Evolutionary conservation across 2,888 invertebrate genomes (phyloP).

Genomic region (Drosophila rubida): DNA sequence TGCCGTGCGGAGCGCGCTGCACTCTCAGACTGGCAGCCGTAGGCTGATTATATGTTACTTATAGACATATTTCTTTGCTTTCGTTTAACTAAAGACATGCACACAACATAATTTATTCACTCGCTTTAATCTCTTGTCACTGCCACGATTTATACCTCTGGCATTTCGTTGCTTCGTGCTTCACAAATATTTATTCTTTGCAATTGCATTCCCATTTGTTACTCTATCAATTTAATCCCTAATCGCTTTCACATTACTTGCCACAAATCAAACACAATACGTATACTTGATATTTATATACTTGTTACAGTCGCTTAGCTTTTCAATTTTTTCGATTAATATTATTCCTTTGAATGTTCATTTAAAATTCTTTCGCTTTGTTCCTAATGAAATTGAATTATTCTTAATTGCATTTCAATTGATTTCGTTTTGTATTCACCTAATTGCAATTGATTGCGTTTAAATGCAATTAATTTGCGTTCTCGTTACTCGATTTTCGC

Average conservation of each 20-base stretch:
- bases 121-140: constrained; percentile 3
- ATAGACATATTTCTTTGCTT: constrained; percentile 4
- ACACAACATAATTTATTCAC: background rate
- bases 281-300: background rate
- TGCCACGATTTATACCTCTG: background rate
- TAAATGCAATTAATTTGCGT: background rate
- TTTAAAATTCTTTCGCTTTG: no score
- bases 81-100: constrained; percentile 1
- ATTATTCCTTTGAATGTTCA: no score
- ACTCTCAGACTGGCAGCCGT: background rate
- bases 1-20: background rate
- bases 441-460: background rate
- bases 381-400: background rate
- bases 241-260: background rate
- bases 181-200: constrained; percentile 1
- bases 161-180: background rate
- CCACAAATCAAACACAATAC: background rate
- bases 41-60: constrained; percentile 7
- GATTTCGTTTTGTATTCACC: background rate
- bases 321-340: no score
- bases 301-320: no score
- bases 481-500: background rate
- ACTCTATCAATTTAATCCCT: background rate
- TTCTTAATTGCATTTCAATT: background rate
- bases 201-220: background rate